phyloP scores from a whole-genome alignment of 2,888 invertebrate species.

The Scaptomyza tumidula region DNA sequence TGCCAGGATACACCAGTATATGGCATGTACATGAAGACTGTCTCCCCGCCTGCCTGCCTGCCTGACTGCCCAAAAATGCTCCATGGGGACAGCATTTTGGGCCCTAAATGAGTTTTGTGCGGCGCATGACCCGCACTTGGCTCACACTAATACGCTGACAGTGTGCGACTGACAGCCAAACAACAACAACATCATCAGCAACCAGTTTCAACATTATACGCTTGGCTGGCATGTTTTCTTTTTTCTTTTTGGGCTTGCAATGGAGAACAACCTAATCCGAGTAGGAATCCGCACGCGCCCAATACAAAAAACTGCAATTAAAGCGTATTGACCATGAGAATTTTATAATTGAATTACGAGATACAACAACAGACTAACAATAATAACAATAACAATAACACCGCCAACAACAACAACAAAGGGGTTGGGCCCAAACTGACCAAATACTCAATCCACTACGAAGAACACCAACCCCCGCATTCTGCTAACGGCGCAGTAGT shows the following conservation, averaged over 20 bases:
- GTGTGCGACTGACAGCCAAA: constrained; percentile 54
- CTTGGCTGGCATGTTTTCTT: constrained; percentile 16
- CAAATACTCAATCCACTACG: constrained; percentile 34
- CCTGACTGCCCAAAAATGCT: constrained; percentile 48
- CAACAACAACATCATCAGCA: constrained; percentile 21
- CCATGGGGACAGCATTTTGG: constrained; percentile 69
- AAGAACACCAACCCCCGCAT: constrained; percentile 5
- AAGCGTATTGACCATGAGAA: constrained; percentile 78
- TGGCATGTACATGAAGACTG: constrained; percentile 24
- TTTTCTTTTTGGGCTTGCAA: not conserved
- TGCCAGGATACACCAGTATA: constrained; percentile 30
- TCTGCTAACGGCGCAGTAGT: not conserved
- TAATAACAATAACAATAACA: constrained; percentile 15
- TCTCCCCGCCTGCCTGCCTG: constrained; percentile 16
- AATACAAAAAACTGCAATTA: constrained; percentile 75
- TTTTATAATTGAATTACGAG: constrained; percentile 78
- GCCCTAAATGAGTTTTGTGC: constrained; percentile 66
- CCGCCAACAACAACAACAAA: constrained; percentile 18
- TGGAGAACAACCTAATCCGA: constrained; percentile 25
- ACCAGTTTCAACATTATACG: constrained; percentile 29
- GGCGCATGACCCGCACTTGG: constrained; percentile 19
- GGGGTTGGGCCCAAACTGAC: constrained; percentile 44
- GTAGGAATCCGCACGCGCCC: constrained; percentile 53
- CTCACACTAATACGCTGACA: constrained; percentile 32
- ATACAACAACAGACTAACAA: constrained; percentile 14